phyloP scores from a whole-genome alignment of 2,797 vertebrate genomes.

The Malurus splendens region DNA sequence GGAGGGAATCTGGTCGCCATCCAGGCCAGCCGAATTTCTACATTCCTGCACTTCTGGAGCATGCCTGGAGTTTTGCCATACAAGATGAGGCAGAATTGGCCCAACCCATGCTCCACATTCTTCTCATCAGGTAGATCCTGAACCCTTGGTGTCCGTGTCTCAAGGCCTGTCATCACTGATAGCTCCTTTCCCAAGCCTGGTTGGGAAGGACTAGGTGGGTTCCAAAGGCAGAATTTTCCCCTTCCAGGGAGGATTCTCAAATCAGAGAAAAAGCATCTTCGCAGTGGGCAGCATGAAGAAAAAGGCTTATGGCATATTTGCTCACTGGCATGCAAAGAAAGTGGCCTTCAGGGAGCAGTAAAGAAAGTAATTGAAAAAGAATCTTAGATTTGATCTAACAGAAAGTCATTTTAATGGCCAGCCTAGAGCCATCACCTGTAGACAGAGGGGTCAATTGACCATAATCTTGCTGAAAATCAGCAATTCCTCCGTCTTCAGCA shows the following conservation, averaged over 20 bases:
- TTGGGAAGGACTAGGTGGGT: background rate
- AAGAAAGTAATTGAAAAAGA: background rate
- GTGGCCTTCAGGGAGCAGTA: background rate
- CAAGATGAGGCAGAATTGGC: constrained; percentile 89
- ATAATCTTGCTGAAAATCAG: constrained; percentile 5
- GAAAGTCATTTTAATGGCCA: background rate
- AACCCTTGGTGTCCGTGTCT: background rate
- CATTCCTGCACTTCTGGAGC: constrained; percentile 91
- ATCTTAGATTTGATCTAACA: background rate
- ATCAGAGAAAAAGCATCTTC: background rate
- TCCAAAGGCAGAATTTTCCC: background rate
- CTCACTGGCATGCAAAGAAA: background rate
- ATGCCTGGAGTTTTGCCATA: constrained; percentile 88
- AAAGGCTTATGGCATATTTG: background rate
- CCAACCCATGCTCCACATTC: constrained; percentile 86
- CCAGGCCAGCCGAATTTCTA: constrained; percentile 94
- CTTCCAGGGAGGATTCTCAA: background rate
- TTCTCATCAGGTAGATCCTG: constrained; percentile 83
- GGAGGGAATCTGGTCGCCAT: constrained; percentile 95
- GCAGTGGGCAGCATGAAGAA: background rate
- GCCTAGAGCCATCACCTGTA: background rate
- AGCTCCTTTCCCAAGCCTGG: background rate
- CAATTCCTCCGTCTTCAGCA: background rate
- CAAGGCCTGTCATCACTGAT: background rate
- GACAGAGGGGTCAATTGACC: background rate